These are phyloP conservation scores for Selene dorsalis DNA, from an alignment of 2,797 vertebrate genomes.

Conservation along the genomic window DNA sequence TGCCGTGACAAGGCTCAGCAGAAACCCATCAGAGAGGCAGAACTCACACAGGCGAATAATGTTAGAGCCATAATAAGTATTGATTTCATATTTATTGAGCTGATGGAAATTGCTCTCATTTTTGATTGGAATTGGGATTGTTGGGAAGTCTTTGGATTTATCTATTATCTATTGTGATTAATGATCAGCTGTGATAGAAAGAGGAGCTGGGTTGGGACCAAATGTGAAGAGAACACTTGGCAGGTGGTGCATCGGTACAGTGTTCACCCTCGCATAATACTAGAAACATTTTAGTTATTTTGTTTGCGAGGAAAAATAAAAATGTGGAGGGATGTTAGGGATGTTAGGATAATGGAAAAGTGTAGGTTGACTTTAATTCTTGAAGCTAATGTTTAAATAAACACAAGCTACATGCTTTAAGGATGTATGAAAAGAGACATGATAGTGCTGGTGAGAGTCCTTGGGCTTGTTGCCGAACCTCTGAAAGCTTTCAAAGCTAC, in stretches of 20 bases:
- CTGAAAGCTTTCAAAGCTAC: constrained; percentile 30
- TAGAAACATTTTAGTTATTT: background rate
- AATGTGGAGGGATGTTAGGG: no score
- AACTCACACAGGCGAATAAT: constrained; percentile 33
- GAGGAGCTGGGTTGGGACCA: no score
- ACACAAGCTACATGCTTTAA: constrained; percentile 22
- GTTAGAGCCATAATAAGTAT: background rate
- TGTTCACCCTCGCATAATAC: background rate
- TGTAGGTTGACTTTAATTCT: constrained; percentile 25
- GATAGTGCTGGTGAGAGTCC: background rate
- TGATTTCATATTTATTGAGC: background rate
- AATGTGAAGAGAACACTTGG: no score
- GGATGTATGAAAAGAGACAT: constrained; percentile 16
- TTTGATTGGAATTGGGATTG: background rate
- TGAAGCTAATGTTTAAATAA: constrained; percentile 36
- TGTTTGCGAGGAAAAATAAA: background rate
- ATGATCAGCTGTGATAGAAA: background rate
- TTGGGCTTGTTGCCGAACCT: background rate
- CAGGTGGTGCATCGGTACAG: background rate
- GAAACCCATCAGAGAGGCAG: constrained; percentile 53
- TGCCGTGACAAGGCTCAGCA: constrained; percentile 39
- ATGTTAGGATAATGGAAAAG: background rate
- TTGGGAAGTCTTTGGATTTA: background rate
- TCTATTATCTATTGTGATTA: background rate
- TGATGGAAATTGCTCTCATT: background rate